Percentiles rank a stretch among this genome's conserved stretches.
Evolutionary conservation across 2,113 vertebrate species (phyloP).

Genomic region (Rhadina sibilatrix): DNA sequence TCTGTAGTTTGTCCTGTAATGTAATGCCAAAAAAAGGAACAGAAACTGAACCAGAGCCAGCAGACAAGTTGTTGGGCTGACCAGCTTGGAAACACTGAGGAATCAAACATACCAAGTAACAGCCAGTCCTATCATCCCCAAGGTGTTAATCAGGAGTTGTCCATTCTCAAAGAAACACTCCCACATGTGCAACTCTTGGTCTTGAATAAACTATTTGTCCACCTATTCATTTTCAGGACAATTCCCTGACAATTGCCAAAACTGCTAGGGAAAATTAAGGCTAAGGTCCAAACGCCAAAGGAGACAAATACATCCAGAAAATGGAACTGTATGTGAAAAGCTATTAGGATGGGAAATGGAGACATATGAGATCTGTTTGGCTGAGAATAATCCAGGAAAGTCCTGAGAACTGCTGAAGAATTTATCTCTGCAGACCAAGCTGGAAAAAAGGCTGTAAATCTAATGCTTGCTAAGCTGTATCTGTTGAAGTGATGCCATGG

Average conservation of each 20-base stretch:
- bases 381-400: neutral
- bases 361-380: neutral
- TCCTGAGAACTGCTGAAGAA: neutral
- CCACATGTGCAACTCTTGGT: fast-evolving
- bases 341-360: neutral
- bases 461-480: neutral
- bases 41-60: neutral
- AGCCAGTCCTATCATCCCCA: neutral
- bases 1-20: neutral
- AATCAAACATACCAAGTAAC: neutral
- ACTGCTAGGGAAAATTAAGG: neutral
- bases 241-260: neutral
- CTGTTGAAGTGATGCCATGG: neutral
- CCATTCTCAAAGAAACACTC: neutral
- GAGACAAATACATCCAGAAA: neutral
- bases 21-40: neutral
- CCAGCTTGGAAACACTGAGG: neutral
- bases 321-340: neutral
- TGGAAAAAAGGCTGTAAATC: neutral
- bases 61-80: neutral
- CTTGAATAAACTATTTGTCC: neutral
- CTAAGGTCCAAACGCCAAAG: neutral
- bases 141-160: neutral
- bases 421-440: neutral
- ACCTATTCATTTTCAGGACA: neutral